Conservation (phyloP, 2,113 vertebrate genomes). For the Leptosomus discolor region DNA sequence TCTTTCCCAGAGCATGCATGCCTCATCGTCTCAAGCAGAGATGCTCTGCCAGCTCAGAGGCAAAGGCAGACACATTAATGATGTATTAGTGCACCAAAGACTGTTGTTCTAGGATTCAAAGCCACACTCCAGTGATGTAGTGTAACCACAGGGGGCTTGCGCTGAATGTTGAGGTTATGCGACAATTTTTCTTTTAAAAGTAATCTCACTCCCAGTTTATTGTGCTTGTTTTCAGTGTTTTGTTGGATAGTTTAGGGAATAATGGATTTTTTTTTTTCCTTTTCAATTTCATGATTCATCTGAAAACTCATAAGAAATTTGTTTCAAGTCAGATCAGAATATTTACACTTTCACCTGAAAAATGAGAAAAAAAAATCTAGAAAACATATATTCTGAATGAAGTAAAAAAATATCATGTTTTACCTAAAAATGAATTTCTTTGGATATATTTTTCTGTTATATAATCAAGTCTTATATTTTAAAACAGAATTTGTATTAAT, state of each 20-base stretch:
- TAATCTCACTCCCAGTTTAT: background rate
- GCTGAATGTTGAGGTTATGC: background rate
- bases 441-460: background rate
- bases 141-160: background rate
- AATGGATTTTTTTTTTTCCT: background rate
- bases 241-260: background rate
- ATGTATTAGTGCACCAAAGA: slow-evolving; percentile 8
- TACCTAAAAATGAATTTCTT: background rate
- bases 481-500: background rate
- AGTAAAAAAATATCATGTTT: background rate
- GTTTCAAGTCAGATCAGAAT: background rate
- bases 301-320: background rate
- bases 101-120: slow-evolving; percentile 19
- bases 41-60: background rate
- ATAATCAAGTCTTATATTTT: background rate
- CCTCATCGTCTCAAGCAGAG: background rate
- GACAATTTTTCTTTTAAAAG: background rate
- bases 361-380: background rate
- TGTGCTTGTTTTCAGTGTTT: background rate
- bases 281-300: background rate
- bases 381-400: background rate
- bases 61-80: slow-evolving; percentile 16
- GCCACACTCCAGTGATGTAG: background rate
- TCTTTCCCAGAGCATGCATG: background rate
- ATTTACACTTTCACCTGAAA: background rate